Percentiles rank a stretch among this genome's conserved stretches.
These are phyloP conservation scores for Pogonomyrmex californicus DNA, from an alignment of 1,140 invertebrate species.

Conservation along the genomic window DNA sequence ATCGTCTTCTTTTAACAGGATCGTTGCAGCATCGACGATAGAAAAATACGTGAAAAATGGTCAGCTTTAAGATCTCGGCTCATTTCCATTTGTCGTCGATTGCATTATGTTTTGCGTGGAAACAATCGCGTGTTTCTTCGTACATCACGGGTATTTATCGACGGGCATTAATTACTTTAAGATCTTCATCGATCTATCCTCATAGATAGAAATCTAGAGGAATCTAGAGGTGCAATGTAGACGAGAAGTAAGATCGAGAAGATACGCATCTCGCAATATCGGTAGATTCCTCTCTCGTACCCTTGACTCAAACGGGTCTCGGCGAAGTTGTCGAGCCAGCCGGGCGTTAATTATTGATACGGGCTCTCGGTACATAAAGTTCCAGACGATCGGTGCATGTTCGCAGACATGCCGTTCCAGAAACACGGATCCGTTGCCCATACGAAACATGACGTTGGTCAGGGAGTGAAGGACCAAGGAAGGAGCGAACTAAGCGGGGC, in stretches of 20 bases:
- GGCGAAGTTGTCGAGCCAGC: constrained; percentile 66
- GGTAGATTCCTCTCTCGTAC: constrained; percentile 8
- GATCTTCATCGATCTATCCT: not conserved
- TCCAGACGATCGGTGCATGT: constrained; percentile 30
- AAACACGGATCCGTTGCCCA: constrained; percentile 61
- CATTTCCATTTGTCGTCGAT: constrained; percentile 33
- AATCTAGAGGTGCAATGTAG: not conserved
- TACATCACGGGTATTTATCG: not conserved
- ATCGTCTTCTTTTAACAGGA: not conserved
- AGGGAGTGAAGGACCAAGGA: constrained; percentile 2
- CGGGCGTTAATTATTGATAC: constrained; percentile 81
- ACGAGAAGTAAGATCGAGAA: not conserved
- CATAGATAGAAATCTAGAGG: not conserved
- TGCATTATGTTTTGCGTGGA: not conserved
- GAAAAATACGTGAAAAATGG: constrained; percentile 9
- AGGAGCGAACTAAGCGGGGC: not conserved
- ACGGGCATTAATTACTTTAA: not conserved
- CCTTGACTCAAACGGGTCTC: not conserved
- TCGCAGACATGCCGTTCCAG: constrained; percentile 18
- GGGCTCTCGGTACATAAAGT: constrained; percentile 60
- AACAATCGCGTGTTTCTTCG: constrained; percentile 3
- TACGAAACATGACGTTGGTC: constrained; percentile 63
- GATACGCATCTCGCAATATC: not conserved
- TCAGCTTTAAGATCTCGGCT: constrained; percentile 2
- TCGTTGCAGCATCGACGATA: not conserved